These are phyloP conservation scores for Orthosia gracilis DNA, from an alignment of 2,888 invertebrate genomes.

Conservation along the genomic window DNA sequence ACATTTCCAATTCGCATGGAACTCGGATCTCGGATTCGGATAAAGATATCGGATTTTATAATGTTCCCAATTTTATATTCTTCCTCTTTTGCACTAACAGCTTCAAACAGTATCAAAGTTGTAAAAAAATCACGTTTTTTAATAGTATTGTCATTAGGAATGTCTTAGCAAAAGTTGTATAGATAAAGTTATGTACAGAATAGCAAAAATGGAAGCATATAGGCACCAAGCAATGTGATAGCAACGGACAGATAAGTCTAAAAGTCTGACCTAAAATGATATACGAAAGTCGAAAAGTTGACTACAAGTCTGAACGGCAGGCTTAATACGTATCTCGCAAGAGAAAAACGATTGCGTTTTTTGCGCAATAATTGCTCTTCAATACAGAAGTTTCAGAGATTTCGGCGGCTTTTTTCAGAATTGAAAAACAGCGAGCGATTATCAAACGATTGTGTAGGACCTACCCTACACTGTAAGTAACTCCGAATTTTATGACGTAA, in stretches of 20 bases:
- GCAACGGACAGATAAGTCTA: background rate
- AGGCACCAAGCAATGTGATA: constrained; percentile 4
- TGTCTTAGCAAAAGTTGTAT: constrained; percentile 36
- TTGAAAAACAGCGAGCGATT: too few species aligned
- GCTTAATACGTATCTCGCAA: too few species aligned
- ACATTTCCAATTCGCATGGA: too few species aligned
- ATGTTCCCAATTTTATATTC: background rate
- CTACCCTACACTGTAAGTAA: too few species aligned
- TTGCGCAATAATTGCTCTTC: too few species aligned
- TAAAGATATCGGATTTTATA: background rate
- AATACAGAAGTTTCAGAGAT: too few species aligned
- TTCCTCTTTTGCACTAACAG: background rate
- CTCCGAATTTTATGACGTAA: too few species aligned
- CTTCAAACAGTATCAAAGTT: background rate
- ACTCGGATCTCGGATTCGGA: too few species aligned
- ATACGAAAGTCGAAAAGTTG: background rate
- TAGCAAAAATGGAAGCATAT: constrained; percentile 16
- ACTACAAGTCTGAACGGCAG: background rate
- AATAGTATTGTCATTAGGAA: constrained; percentile 45
- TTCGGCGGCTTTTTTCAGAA: too few species aligned
- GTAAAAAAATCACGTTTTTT: constrained; percentile 30
- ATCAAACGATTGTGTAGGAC: too few species aligned
- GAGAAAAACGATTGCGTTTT: too few species aligned
- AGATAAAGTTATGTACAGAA: constrained; percentile 4
- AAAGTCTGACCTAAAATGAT: background rate